Conservation (phyloP, 2,888 invertebrate species). For the Rugalucina vietnamica region DNA sequence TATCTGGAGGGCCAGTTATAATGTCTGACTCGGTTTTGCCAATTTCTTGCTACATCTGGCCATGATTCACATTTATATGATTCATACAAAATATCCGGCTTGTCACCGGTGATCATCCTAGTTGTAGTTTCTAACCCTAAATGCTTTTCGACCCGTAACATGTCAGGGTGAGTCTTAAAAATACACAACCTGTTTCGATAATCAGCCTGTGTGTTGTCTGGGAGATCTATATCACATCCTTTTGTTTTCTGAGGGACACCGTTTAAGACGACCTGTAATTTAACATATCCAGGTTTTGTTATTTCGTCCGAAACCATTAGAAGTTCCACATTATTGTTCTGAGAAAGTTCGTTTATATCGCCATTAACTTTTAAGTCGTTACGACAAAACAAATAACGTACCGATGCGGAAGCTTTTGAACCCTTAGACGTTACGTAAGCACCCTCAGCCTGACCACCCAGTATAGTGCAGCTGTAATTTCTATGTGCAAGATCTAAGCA, state of each 20-base stretch:
- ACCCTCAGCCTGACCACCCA: neutral
- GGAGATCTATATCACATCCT: neutral
- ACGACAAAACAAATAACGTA: neutral
- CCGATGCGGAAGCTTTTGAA: neutral
- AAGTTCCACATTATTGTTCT: neutral
- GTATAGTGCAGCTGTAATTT: neutral
- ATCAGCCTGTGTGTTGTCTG: neutral
- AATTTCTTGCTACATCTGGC: neutral
- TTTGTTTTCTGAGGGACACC: neutral
- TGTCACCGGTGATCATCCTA: neutral
- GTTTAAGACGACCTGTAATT: neutral
- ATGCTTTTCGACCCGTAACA: neutral
- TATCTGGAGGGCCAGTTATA: neutral
- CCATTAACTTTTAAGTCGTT: neutral
- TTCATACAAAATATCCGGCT: too few species aligned
- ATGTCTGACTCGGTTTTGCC: neutral
- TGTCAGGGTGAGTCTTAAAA: neutral
- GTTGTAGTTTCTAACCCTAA: neutral
- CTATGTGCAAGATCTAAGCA: neutral
- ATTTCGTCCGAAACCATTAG: neutral
- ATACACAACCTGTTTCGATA: neutral
- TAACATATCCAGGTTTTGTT: slow-evolving; percentile 7
- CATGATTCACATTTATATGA: neutral
- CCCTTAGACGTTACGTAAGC: neutral
- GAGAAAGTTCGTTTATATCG: neutral